Evolutionary conservation across 2,797 vertebrate genomes (phyloP), one percentile per base, ranked within the genome.

Genomic region (Hapalemur alaotrensis): DNA sequence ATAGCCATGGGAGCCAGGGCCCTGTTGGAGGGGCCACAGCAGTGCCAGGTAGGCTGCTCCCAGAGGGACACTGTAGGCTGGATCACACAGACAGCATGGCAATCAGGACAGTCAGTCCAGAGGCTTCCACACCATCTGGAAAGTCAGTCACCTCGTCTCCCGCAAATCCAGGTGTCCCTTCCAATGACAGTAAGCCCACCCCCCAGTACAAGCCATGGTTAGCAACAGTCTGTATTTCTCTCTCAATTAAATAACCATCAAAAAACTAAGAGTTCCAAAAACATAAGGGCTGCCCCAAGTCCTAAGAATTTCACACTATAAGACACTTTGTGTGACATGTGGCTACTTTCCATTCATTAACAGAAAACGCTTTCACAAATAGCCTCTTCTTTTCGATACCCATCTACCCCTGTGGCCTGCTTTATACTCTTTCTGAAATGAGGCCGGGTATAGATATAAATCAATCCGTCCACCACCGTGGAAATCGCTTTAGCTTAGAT

Each of bases 41-140:
- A 46, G 32, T 41, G 54, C 14, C 57, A 17, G 50, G 25, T 0
- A 3, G 46, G 48, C 54, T 30, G 32, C 11, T 41, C 67, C 46
- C 50, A 5, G 35, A 32, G 20, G 65, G 14, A 59, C 20, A 46
- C 9, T 4, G 28, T 5, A 52, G 38, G 38, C 52, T 8, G 22
- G 82, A 52, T 18, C 54, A 18, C 5, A 52, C 75, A 14, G 20
- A 43, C 1, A 35, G 35, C 10, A 2, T 3, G 13, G 46, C 73
- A 6, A 22, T 50, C 59, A 10, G 30, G 35, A 72, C 20, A 69
- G 78, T 22, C 54, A 15, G 8, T 46, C 8, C 6, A 9, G 22
- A 73, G 4, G 23, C 22, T 2, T 32, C 87, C 25, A 3, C 2
- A 13, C 18, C 41, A 7, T 0, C 0, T 0, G 18, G 52, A 61